A percentile compares a stretch with the other conserved stretches of the same genome.
Conservation (phyloP, 2,888 invertebrate species). For the Malacosoma neustria region DNA sequence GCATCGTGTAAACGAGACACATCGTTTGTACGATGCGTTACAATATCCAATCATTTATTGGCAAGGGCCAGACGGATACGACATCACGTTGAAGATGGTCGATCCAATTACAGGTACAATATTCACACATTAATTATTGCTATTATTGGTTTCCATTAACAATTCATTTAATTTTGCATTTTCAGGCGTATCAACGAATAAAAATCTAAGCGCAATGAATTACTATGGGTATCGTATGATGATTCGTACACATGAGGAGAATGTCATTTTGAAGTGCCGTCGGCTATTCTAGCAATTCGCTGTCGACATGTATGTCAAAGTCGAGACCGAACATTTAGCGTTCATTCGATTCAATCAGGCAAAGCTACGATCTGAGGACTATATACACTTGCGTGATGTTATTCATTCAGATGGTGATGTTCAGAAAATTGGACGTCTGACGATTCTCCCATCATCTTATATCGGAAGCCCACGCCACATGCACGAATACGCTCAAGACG, state of each 20-base stretch:
- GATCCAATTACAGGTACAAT: slow-evolving; percentile 24
- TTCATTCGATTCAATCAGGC: slow-evolving; percentile 13
- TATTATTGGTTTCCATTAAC: not conserved
- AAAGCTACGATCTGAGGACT: slow-evolving; percentile 14
- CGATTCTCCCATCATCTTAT: slow-evolving; percentile 8
- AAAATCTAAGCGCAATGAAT: slow-evolving; percentile 13
- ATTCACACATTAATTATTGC: slow-evolving; percentile 24
- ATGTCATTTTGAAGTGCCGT: slow-evolving; percentile 6
- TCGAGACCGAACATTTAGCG: slow-evolving; percentile 14
- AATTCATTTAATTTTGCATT: too few relatives aligned
- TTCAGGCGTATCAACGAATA: slow-evolving; percentile 1
- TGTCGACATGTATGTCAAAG: slow-evolving; percentile 13
- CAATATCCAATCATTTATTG: slow-evolving; percentile 8
- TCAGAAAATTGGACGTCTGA: slow-evolving; percentile 2
- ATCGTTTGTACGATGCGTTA: slow-evolving; percentile 9
- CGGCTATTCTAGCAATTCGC: too few relatives aligned
- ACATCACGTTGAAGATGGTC: slow-evolving; percentile 12
- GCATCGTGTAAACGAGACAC: slow-evolving; percentile 8
- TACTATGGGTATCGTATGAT: slow-evolving; percentile 11
- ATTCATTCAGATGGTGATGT: slow-evolving; percentile 6
- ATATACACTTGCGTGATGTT: slow-evolving; percentile 18
- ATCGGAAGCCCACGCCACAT: slow-evolving; percentile 39
- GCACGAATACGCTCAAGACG: slow-evolving; percentile 34
- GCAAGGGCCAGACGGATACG: slow-evolving; percentile 15
- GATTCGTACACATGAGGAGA: slow-evolving; percentile 8